These are phyloP conservation scores for Coremacera marginata DNA, from an alignment of 2,888 invertebrate species.

Conservation along the genomic window DNA sequence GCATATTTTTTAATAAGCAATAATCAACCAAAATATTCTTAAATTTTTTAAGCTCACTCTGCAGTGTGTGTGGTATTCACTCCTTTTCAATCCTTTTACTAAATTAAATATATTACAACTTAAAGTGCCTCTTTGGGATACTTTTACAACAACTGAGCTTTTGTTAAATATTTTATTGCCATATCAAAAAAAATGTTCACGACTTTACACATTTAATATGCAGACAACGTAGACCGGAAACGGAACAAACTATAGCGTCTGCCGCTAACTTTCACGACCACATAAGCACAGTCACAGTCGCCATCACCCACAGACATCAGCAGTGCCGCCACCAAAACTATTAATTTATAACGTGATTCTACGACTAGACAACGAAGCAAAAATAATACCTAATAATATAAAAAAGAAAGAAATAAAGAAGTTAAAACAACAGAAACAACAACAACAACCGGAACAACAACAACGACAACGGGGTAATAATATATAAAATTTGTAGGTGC, in stretches of 20 bases:
- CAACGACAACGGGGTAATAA: not conserved
- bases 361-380: constrained; percentile 4
- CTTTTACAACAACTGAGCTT: too few relatives aligned
- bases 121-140: too few relatives aligned
- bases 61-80: too few relatives aligned
- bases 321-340: constrained; percentile 2
- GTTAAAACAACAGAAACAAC: not conserved
- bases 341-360: constrained; percentile 19
- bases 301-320: constrained; percentile 7
- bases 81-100: too few relatives aligned
- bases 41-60: too few relatives aligned
- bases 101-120: too few relatives aligned
- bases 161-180: not conserved
- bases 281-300: not conserved
- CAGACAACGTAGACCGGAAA: constrained; percentile 32
- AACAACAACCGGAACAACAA: too few relatives aligned
- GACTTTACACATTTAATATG: constrained; percentile 21
- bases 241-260: not conserved
- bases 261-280: constrained; percentile 17
- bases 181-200: constrained; percentile 5
- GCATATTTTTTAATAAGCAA: too few relatives aligned
- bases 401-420: not conserved
- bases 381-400: not conserved
- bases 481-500: not conserved
- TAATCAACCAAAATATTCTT: too few relatives aligned